A percentile compares a stretch with the other conserved stretches of the same genome.
phyloP scores from a whole-genome alignment of 2,113 vertebrate genomes.

The Neolamprologus sp. region DNA sequence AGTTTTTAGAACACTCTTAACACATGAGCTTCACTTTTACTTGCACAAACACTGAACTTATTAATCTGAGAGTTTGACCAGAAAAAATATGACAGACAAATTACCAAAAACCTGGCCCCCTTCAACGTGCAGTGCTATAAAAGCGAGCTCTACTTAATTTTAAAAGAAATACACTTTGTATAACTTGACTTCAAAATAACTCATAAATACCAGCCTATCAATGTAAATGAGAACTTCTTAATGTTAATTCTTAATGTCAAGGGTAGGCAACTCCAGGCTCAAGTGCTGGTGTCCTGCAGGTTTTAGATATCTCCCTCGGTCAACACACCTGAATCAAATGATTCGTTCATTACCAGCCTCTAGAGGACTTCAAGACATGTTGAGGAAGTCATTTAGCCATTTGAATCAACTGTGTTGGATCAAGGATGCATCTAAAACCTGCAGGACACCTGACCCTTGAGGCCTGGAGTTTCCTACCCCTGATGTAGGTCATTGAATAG shows the following conservation, averaged over 20 bases:
- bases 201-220: background rate
- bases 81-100: background rate
- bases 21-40: background rate
- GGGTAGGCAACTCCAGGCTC: background rate
- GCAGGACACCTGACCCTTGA: background rate
- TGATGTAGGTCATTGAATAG: background rate
- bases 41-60: background rate
- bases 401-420: background rate
- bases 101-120: background rate
- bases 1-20: background rate
- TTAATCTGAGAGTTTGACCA: background rate
- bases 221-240: background rate
- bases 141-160: background rate
- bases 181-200: background rate
- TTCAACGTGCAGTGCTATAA: background rate
- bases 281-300: background rate
- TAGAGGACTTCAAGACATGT: fast-evolving
- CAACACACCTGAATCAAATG: background rate
- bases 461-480: background rate
- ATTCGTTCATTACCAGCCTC: background rate
- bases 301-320: background rate
- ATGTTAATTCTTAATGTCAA: background rate
- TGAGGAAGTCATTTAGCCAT: background rate
- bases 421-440: background rate
- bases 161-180: background rate